Percentiles rank a stretch among this genome's conserved stretches.
phyloP scores from a whole-genome alignment of 2,113 vertebrate genomes.

The Podilymbus podiceps region DNA sequence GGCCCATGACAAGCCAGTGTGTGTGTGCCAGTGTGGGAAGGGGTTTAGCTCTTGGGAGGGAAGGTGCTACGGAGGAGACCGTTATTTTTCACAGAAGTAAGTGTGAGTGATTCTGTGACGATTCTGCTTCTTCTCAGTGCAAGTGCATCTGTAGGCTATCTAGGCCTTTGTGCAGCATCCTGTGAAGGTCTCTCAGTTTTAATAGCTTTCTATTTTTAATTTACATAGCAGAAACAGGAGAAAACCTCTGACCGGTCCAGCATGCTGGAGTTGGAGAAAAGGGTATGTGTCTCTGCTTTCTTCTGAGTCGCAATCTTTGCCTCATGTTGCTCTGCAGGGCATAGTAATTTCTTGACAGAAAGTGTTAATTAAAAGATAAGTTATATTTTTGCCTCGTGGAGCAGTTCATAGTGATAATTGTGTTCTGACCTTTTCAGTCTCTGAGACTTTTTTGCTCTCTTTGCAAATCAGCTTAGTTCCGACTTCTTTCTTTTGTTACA shows the following conservation, averaged over 20 bases:
- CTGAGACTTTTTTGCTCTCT: neutral
- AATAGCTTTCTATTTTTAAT: constrained; percentile 50
- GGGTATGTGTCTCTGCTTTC: constrained; percentile 75
- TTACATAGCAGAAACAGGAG: constrained; percentile 84
- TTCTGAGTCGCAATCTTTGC: neutral
- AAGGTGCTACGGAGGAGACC: neutral
- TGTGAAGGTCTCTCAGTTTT: neutral
- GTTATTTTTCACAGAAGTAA: neutral
- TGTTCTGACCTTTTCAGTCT: constrained; percentile 8
- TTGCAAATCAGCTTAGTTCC: neutral
- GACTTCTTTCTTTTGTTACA: neutral
- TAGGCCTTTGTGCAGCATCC: neutral
- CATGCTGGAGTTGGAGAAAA: constrained; percentile 88
- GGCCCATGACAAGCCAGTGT: neutral
- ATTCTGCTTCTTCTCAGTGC: neutral
- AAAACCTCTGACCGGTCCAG: constrained; percentile 88
- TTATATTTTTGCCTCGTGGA: constrained; percentile 10
- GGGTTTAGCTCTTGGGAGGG: neutral
- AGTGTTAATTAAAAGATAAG: constrained; percentile 48
- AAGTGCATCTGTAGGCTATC: neutral
- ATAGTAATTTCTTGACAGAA: constrained; percentile 10
- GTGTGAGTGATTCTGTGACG: neutral
- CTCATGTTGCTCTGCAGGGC: neutral
- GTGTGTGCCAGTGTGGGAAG: neutral
- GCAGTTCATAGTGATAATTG: constrained; percentile 6